Percentiles rank a stretch among this genome's conserved stretches.
These are phyloP conservation scores for Pegea sp. DNA, from an alignment of 23 tunicate species.

Conservation along the genomic window DNA sequence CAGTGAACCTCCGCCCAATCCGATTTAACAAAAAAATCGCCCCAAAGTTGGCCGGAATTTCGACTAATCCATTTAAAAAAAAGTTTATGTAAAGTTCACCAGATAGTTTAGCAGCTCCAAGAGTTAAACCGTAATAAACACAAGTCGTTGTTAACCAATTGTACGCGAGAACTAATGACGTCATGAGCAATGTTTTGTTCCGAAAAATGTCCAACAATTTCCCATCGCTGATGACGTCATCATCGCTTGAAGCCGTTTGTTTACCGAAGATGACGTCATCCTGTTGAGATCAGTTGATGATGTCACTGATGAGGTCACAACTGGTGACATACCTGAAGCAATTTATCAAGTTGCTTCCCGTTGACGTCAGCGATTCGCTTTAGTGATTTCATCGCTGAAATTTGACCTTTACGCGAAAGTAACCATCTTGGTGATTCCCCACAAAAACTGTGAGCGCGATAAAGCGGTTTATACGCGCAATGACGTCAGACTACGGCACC, in stretches of 20 bases:
- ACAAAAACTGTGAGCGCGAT: slow-evolving; percentile 34
- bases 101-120: slow-evolving; percentile 13
- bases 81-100: slow-evolving; percentile 12
- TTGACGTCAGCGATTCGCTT: slow-evolving; percentile 10
- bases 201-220: slow-evolving; percentile 10
- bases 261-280: too few relatives aligned
- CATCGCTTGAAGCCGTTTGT: neutral
- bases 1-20: slow-evolving; percentile 19
- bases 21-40: slow-evolving; percentile 3
- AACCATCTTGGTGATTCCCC: slow-evolving; percentile 77
- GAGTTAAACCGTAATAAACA: slow-evolving; percentile 62
- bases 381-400: neutral
- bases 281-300: too few relatives aligned
- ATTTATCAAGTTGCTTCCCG: slow-evolving; percentile 3
- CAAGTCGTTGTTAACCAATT: slow-evolving; percentile 68
- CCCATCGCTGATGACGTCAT: neutral
- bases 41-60: slow-evolving; percentile 58
- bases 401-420: slow-evolving; percentile 4
- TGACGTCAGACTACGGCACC: too few relatives aligned
- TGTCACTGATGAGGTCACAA: too few relatives aligned
- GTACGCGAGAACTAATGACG: slow-evolving; percentile 19
- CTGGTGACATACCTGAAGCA: slow-evolving; percentile 5
- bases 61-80: slow-evolving; percentile 44
- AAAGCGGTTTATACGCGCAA: too few relatives aligned
- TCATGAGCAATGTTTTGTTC: slow-evolving; percentile 12